Percentiles rank a stretch among this genome's conserved stretches.
phyloP scores from a whole-genome alignment of 2,888 invertebrate genomes.

The Yponomeuta cagnagella region DNA sequence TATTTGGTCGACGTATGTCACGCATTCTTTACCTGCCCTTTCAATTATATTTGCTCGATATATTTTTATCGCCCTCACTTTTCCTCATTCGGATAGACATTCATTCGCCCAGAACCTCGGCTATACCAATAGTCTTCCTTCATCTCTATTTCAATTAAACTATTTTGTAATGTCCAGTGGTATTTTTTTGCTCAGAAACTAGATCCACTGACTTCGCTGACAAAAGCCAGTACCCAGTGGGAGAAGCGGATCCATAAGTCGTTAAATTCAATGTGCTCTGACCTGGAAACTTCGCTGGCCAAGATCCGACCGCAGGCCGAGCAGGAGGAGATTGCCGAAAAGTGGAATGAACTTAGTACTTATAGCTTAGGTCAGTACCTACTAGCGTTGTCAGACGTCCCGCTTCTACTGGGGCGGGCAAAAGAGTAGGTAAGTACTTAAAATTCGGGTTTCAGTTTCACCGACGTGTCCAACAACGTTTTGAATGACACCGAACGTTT shows the following conservation, averaged over 20 bases:
- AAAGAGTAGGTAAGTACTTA: too few relatives aligned
- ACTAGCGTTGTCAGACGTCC: not conserved
- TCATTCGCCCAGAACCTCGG: too few relatives aligned
- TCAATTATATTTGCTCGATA: too few relatives aligned
- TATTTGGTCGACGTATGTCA: too few relatives aligned
- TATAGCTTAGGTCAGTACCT: slow-evolving; percentile 83
- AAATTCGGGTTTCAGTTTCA: not conserved
- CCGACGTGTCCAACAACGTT: not conserved
- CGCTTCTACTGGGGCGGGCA: not conserved
- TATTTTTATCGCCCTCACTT: too few relatives aligned
- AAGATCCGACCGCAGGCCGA: slow-evolving; percentile 84
- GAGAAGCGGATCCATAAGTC: slow-evolving; percentile 96
- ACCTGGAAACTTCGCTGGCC: slow-evolving; percentile 89
- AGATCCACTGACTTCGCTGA: slow-evolving; percentile 84
- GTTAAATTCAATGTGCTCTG: slow-evolving; percentile 95
- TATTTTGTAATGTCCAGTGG: not conserved
- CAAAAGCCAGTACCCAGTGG: slow-evolving; percentile 93
- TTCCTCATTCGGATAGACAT: too few relatives aligned
- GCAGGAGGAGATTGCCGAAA: slow-evolving; percentile 86
- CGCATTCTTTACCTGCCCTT: too few relatives aligned
- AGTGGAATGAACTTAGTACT: slow-evolving; percentile 95
- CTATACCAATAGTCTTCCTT: too few relatives aligned
- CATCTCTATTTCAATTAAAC: not conserved
- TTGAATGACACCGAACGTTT: not conserved
- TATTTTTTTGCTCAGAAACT: slow-evolving; percentile 51